phyloP scores from a whole-genome alignment of 2,797 vertebrate genomes.

The Falco biarmicus region DNA sequence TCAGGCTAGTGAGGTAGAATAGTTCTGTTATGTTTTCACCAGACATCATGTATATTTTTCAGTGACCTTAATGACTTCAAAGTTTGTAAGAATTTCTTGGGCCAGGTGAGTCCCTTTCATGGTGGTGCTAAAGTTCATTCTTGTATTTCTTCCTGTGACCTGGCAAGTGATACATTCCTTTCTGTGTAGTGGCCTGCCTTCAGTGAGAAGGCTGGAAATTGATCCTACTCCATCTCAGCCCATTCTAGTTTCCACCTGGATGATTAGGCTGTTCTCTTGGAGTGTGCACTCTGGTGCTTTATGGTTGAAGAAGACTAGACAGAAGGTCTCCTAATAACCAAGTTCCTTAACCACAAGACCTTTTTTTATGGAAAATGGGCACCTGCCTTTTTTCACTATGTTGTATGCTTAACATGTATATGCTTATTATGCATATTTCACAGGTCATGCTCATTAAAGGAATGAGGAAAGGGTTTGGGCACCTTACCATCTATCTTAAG shows the following conservation, averaged over 20 bases:
- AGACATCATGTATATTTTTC: not conserved
- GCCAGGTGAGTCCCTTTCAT: not conserved
- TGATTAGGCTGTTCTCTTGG: no score
- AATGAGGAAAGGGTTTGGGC: not conserved
- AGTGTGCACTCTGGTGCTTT: no score
- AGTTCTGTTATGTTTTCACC: not conserved
- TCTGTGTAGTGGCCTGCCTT: not conserved
- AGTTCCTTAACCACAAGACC: not conserved
- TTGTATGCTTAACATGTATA: not conserved
- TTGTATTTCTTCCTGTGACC: not conserved
- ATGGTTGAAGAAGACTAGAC: not conserved
- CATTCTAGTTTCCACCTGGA: not conserved
- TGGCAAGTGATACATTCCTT: not conserved
- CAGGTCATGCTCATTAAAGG: not conserved
- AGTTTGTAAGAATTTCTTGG: not conserved
- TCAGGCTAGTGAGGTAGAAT: not conserved
- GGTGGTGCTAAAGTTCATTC: not conserved
- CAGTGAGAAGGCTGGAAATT: not conserved
- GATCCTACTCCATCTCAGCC: not conserved
- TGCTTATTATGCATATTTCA: not conserved
- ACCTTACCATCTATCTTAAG: not conserved
- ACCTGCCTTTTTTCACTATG: not conserved
- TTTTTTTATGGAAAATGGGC: not conserved
- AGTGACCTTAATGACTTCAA: not conserved
- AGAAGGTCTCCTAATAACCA: not conserved